phyloP scores from a whole-genome alignment of 2,797 vertebrate species.

The Enteromius trimaculatus region DNA sequence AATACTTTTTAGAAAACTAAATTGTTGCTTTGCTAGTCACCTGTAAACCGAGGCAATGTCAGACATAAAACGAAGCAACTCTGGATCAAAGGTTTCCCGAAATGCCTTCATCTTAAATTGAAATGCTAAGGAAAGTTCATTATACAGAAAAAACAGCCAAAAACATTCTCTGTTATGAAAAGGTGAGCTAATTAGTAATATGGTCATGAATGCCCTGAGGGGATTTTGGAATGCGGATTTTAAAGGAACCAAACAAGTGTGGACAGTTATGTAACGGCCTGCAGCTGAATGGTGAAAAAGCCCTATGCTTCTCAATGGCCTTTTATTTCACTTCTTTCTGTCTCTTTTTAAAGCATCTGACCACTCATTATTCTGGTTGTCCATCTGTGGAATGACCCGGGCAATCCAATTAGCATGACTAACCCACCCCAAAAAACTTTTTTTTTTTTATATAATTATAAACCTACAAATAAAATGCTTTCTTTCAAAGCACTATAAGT shows the following conservation, averaged over 20 bases:
- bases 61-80: not conserved
- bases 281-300: conserved; percentile 63
- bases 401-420: conserved; percentile 13
- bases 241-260: conserved; percentile 75
- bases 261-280: conserved; percentile 74
- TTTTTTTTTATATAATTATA: not conserved
- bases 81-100: not conserved
- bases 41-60: not conserved
- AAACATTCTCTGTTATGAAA: conserved; percentile 67
- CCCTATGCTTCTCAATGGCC: conserved; percentile 71
- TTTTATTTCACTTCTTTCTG: conserved; percentile 64
- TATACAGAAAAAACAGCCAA: conserved; percentile 11
- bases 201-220: conserved; percentile 65
- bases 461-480: conserved; percentile 1
- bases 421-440: not conserved
- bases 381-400: conserved; percentile 41
- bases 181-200: conserved; percentile 43
- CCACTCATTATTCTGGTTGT: conserved; percentile 40
- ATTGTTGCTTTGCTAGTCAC: not conserved
- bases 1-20: not conserved
- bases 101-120: not conserved
- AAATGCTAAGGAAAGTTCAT: not conserved
- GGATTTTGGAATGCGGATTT: conserved; percentile 71
- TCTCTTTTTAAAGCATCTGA: conserved; percentile 66
- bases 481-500: conserved; percentile 6